Conservation (phyloP, 2,113 vertebrate species). For the Oxyura jamaicensis region DNA sequence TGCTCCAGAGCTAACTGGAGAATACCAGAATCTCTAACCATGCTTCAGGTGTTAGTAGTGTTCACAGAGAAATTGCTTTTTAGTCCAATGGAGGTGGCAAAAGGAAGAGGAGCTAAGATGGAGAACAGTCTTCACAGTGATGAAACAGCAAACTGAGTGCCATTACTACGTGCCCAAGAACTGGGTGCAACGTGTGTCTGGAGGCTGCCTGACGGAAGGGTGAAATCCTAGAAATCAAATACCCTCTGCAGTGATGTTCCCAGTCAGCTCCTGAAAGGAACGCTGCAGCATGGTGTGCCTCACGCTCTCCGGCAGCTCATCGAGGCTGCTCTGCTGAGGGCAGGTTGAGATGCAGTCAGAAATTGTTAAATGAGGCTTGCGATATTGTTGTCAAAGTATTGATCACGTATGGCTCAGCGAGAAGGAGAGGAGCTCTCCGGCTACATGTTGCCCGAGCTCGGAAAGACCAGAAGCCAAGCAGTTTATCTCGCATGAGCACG, state of each 20-base stretch:
- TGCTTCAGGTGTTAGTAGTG: background rate
- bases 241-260: fast-evolving
- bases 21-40: fast-evolving
- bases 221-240: background rate
- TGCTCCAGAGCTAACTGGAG: background rate
- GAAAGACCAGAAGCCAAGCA: background rate
- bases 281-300: background rate
- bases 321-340: background rate
- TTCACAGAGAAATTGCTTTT: background rate
- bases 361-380: background rate
- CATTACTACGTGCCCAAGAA: no score
- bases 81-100: background rate
- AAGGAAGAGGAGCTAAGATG: background rate
- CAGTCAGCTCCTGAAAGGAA: background rate
- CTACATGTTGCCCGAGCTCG: background rate
- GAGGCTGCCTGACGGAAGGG: no score
- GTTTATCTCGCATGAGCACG: background rate
- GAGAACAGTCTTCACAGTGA: no score
- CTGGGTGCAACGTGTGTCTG: no score
- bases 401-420: background rate
- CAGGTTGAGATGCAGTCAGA: fast-evolving
- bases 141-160: background rate
- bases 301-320: fast-evolving
- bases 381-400: background rate
- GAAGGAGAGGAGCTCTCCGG: background rate